Percentiles rank a stretch among this genome's conserved stretches.
phyloP scores from a whole-genome alignment of 2,113 vertebrate species.

The Todiramphus chloris region DNA sequence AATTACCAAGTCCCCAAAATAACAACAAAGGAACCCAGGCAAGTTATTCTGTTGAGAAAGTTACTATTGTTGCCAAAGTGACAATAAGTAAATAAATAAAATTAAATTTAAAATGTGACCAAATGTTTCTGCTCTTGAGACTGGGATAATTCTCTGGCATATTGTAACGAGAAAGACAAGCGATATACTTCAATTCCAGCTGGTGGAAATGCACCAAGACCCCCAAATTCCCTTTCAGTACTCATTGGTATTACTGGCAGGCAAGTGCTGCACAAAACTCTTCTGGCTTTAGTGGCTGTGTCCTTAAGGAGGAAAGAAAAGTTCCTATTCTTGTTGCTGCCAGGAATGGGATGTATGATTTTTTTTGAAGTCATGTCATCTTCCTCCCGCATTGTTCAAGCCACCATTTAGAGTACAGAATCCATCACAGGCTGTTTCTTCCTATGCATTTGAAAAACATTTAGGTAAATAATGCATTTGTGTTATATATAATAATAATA shows the following conservation, averaged over 20 bases:
- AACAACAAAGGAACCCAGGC: not conserved
- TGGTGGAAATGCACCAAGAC: not conserved
- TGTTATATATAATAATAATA: not conserved
- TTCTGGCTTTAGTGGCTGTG: not conserved
- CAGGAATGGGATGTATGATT: not conserved
- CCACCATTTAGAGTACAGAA: not conserved
- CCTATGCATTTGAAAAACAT: not conserved
- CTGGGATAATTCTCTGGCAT: not conserved
- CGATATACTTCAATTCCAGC: not conserved
- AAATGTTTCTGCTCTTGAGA: not conserved
- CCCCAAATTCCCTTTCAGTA: not conserved
- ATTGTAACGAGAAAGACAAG: not conserved
- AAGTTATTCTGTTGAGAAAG: slow-evolving; percentile 2
- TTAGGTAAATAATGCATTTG: not conserved
- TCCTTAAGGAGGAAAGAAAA: not conserved
- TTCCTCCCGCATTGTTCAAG: not conserved
- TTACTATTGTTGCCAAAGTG: not conserved
- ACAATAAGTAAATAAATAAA: not conserved
- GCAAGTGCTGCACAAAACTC: not conserved
- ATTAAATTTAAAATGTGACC: not conserved
- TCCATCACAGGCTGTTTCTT: not conserved
- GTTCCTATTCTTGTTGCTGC: not conserved
- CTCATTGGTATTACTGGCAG: not conserved
- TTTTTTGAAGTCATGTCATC: not conserved
- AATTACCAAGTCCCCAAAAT: not conserved